These are phyloP conservation scores for Iguana delicatissima DNA, from an alignment of 2,797 vertebrate species.

Conservation along the genomic window DNA sequence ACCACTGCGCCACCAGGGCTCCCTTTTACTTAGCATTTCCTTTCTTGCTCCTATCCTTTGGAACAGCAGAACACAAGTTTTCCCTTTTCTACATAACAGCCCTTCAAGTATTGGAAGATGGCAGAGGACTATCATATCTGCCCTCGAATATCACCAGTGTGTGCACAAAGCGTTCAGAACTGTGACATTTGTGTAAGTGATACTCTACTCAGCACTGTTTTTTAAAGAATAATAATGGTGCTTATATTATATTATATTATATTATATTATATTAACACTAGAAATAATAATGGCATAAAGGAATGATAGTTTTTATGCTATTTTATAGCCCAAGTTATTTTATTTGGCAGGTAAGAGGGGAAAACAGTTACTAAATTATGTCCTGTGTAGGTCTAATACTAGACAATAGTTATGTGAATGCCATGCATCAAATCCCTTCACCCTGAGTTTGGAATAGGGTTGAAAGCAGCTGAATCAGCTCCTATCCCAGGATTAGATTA, in stretches of 20 bases:
- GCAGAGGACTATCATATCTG: too few relatives aligned
- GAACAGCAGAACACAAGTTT: too few relatives aligned
- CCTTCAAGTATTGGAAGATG: too few relatives aligned
- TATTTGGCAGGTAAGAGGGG: background rate
- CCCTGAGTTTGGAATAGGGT: background rate
- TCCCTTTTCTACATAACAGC: too few relatives aligned
- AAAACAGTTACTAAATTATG: background rate
- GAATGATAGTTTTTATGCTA: too few relatives aligned
- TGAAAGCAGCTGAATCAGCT: background rate
- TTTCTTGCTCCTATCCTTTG: too few relatives aligned
- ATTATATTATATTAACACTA: background rate
- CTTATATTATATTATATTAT: background rate
- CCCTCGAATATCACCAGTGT: too few relatives aligned
- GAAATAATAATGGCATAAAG: background rate
- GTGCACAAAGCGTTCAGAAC: background rate
- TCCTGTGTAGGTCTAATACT: background rate
- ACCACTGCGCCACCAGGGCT: too few relatives aligned
- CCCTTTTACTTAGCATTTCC: too few relatives aligned
- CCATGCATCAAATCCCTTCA: background rate
- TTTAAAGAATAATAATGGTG: background rate
- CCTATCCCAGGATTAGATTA: background rate
- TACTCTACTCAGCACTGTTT: background rate
- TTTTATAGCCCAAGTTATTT: background rate
- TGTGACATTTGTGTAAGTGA: background rate
- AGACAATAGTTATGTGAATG: background rate